Conservation (phyloP, 2,113 vertebrate genomes). For the Entosphenus tridentatus region DNA sequence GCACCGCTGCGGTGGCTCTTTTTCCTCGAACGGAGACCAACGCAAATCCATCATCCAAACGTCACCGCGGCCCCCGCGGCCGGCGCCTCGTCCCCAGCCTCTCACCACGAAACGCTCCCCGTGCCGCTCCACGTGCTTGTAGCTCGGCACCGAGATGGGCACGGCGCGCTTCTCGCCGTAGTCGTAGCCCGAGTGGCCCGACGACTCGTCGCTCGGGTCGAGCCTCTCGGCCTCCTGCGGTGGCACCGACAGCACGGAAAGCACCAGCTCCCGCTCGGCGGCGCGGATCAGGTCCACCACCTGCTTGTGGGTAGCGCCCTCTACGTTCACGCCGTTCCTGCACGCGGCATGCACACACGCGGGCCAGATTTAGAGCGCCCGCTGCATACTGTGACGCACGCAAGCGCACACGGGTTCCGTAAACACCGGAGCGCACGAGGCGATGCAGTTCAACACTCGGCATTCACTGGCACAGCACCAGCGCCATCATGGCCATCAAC, state of each 20-base stretch:
- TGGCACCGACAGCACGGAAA: slow-evolving; percentile 71
- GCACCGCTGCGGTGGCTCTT: too few species aligned
- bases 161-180: slow-evolving; percentile 88
- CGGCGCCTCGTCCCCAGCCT: slow-evolving; percentile 3
- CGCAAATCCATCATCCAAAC: too few species aligned
- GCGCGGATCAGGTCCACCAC: slow-evolving; percentile 94
- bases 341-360: background rate
- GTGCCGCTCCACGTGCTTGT: slow-evolving; percentile 89
- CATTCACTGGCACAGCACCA: background rate
- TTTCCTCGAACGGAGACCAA: too few species aligned
- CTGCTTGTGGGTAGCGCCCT: slow-evolving; percentile 89
- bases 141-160: slow-evolving; percentile 85
- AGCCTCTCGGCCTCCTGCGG: slow-evolving; percentile 63
- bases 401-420: background rate
- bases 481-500: too few species aligned
- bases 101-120: slow-evolving; percentile 91
- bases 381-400: background rate
- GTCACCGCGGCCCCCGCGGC: too few species aligned
- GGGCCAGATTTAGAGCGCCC: background rate
- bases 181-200: slow-evolving; percentile 63
- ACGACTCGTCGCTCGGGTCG: slow-evolving; percentile 57
- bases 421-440: background rate
- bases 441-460: background rate
- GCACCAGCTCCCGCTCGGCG: slow-evolving; percentile 63
- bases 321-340: slow-evolving; percentile 77